Base-by-base conservation (phyloP, 2,113 vertebrate species). In the Nerophis ophidion region DNA sequence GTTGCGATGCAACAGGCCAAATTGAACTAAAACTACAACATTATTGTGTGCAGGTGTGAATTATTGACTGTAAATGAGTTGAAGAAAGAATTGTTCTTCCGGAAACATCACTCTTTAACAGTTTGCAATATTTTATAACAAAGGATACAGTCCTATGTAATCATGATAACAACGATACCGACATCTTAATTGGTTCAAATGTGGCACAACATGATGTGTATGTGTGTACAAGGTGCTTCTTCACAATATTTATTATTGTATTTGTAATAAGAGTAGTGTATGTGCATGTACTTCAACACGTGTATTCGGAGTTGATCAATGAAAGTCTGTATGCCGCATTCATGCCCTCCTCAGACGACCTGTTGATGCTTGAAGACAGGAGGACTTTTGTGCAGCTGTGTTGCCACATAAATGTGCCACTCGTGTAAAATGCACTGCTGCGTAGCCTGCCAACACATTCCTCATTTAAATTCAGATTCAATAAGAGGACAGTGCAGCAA, bases 341-440 rank as follows among this genome's bases (percentile, higher is more conserved):
- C 9, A 68, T 66, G 63, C 60, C 50, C 55, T 49, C 60, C 58
- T 42, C 70, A 75, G 78, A 62, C 60, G 77, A 87, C 85, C 79
- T 80, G 81, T 82, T 81, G 84, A 80, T 81, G 84, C 79, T 63
- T 61, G 79, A 53, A 84, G 78, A 89, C 86, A 89, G 86, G 84
- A 70, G 61, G 59, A 63, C 69, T 74, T 79, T 87, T 89, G 85
- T 89, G 76, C 64, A 60, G 72, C 77, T 66, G 69, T 79, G 76
- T 75, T 77, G 80, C 70, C 71, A 45, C 73, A 80, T 76, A 76
- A 77, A 86, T 85, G 82, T 81, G 75, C 63, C 80, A 35, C 75
- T 84, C 86, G 81, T 84, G 81, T 69, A 81, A 78, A 79, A 85
- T 80, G 82, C 81, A 61, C 72, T 34, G 13, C 77, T 36, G 65